These are phyloP conservation scores for Cydia strobilella DNA, from an alignment of 1,140 invertebrate genomes.

Conservation along the genomic window DNA sequence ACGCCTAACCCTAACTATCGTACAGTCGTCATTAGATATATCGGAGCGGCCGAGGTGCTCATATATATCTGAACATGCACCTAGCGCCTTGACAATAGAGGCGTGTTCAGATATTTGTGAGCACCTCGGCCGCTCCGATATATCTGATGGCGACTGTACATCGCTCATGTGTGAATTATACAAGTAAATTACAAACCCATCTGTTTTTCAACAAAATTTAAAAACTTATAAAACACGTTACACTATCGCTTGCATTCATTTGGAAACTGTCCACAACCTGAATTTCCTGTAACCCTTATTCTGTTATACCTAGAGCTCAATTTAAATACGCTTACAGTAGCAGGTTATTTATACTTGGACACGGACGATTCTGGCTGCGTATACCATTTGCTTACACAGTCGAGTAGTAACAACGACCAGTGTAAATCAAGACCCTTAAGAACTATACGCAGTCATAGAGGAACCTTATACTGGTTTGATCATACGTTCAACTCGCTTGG, in stretches of 20 bases:
- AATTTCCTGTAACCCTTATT: slow-evolving; percentile 8
- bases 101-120: too few species aligned
- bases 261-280: slow-evolving; percentile 15
- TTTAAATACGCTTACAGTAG: slow-evolving; percentile 3
- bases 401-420: background rate
- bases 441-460: background rate
- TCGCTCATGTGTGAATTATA: background rate
- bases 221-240: slow-evolving; percentile 12
- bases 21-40: too few species aligned
- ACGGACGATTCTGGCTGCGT: slow-evolving; percentile 12
- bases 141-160: too few species aligned
- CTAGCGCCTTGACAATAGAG: too few species aligned
- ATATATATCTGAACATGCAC: too few species aligned
- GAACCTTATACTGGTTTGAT: background rate
- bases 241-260: slow-evolving; percentile 13
- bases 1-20: background rate
- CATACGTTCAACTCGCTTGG: background rate
- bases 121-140: too few species aligned
- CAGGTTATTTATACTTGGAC: slow-evolving; percentile 28
- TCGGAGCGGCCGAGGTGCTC: too few species aligned
- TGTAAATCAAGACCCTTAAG: background rate
- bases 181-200: background rate
- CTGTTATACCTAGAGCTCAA: background rate
- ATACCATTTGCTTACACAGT: background rate
- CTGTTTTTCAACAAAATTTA: slow-evolving; percentile 8